These are phyloP conservation scores for Chaetoderma sp. DNA, from an alignment of 2,888 invertebrate species.

Conservation along the genomic window DNA sequence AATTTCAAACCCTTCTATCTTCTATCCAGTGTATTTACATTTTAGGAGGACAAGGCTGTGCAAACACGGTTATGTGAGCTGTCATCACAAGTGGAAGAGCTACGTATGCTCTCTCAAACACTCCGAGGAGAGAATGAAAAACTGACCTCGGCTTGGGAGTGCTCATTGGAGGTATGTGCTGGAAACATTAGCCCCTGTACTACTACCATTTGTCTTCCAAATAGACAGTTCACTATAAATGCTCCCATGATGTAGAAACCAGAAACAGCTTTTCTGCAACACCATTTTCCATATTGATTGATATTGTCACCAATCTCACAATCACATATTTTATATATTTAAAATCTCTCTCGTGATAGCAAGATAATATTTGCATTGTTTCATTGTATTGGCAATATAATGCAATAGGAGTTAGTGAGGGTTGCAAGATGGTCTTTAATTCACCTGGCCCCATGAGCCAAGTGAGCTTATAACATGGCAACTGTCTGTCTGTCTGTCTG, in stretches of 20 bases:
- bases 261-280: neutral
- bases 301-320: neutral
- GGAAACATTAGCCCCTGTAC: too few relatives aligned
- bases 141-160: slow-evolving; percentile 51
- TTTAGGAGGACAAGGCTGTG: neutral
- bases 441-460: neutral
- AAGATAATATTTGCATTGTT: too few relatives aligned
- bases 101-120: slow-evolving; percentile 49
- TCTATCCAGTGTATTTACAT: too few relatives aligned
- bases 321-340: neutral
- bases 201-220: too few relatives aligned
- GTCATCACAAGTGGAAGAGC: slow-evolving; percentile 29
- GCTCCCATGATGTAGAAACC: neutral
- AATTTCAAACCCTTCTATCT: too few relatives aligned
- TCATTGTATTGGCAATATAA: too few relatives aligned
- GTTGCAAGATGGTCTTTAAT: neutral
- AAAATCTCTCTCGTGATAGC: too few relatives aligned
- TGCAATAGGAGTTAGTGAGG: neutral
- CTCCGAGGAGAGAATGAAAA: slow-evolving; percentile 58
- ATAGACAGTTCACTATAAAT: too few relatives aligned
- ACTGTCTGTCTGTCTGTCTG: too few relatives aligned
- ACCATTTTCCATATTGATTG: neutral
- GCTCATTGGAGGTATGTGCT: slow-evolving; percentile 47
- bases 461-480: neutral
- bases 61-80: neutral